Conservation (phyloP, 2,113 vertebrate genomes). For the Orthonyx spaldingii region DNA sequence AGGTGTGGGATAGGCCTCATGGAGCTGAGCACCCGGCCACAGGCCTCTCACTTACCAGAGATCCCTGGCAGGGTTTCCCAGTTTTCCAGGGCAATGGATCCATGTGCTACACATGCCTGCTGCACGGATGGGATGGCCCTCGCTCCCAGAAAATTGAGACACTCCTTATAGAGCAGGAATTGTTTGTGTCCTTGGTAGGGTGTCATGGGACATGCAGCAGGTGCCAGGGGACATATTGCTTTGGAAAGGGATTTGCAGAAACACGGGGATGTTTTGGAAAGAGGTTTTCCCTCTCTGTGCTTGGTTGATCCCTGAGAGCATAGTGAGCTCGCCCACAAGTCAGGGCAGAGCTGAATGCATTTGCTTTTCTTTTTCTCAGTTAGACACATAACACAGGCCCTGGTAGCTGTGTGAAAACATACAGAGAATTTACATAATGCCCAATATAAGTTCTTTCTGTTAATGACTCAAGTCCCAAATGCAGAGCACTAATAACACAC, state of each 20-base stretch:
- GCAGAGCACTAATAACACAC: slow-evolving; percentile 37
- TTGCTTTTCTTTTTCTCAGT: not conserved
- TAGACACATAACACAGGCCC: not conserved
- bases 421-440: slow-evolving; percentile 14
- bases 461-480: slow-evolving; percentile 21
- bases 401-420: not conserved
- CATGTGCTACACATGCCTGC: rapidly evolving
- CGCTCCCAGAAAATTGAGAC: not conserved
- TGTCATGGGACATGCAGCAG: not conserved
- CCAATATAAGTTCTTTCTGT: not conserved
- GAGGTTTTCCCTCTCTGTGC: not conserved
- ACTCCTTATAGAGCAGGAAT: not conserved
- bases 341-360: not conserved
- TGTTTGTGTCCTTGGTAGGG: rapidly evolving
- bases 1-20: not conserved
- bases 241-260: not conserved
- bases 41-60: not conserved
- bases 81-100: not conserved
- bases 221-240: not conserved
- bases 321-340: not conserved
- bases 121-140: no score
- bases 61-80: not conserved
- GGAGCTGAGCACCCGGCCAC: not conserved
- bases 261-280: not conserved
- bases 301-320: not conserved